Conservation (phyloP, 2,888 invertebrate species). For the Byasa hedistus region DNA sequence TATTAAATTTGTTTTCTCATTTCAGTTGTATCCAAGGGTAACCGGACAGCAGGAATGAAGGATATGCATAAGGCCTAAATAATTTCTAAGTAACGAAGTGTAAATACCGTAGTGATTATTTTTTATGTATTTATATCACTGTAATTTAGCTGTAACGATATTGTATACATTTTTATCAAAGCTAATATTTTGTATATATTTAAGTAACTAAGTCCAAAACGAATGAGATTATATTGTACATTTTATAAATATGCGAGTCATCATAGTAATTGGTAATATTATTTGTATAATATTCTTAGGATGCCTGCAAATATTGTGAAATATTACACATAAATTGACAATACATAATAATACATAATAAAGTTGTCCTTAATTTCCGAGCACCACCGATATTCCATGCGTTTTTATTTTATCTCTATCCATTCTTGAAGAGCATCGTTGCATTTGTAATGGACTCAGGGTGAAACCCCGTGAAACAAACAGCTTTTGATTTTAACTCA, state of each 20-base stretch:
- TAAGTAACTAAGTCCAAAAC: slow-evolving; percentile 61
- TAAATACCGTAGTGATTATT: slow-evolving; percentile 73
- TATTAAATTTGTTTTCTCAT: slow-evolving; percentile 39
- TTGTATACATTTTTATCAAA: slow-evolving; percentile 79
- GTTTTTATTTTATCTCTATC: not conserved
- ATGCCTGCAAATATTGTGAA: slow-evolving; percentile 76
- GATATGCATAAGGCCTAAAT: slow-evolving; percentile 57
- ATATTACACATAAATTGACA: slow-evolving; percentile 77
- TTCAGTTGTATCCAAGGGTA: slow-evolving; percentile 83
- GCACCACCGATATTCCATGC: not conserved
- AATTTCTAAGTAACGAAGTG: slow-evolving; percentile 44
- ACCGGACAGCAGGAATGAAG: slow-evolving; percentile 76
- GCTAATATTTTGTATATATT: slow-evolving; percentile 80
- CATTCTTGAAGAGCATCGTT: not conserved
- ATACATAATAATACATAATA: slow-evolving; percentile 58
- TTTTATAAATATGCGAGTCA: slow-evolving; percentile 77
- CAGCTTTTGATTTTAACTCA: too few species aligned
- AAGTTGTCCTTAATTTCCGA: slow-evolving; percentile 21
- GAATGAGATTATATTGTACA: slow-evolving; percentile 80
- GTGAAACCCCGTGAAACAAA: not conserved
- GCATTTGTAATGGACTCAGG: not conserved
- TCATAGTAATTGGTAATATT: slow-evolving; percentile 70
- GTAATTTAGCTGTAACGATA: slow-evolving; percentile 69
- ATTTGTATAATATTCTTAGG: slow-evolving; percentile 72
- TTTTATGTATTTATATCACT: slow-evolving; percentile 78